Percentiles rank a stretch among this genome's conserved stretches.
Evolutionary conservation across 2,797 vertebrate genomes (phyloP).

Genomic region (Sebastes melanostomus): DNA sequence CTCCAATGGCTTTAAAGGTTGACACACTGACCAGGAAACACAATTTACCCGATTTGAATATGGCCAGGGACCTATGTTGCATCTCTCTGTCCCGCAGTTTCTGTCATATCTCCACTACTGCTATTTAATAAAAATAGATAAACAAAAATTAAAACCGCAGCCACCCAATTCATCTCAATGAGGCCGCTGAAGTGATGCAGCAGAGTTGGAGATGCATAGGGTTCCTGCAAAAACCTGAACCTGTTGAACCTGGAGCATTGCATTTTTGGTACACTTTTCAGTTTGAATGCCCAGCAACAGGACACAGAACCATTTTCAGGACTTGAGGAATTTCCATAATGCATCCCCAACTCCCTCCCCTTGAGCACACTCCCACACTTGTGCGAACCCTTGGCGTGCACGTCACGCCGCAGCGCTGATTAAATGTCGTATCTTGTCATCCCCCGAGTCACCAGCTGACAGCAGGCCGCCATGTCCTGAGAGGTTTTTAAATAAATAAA

Average conservation of each 20-base stretch:
- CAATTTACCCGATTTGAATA: background rate
- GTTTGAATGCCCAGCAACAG: no score
- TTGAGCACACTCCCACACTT: background rate
- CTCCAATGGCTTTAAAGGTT: no score
- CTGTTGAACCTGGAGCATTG: background rate
- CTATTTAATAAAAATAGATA: background rate
- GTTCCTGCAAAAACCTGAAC: background rate
- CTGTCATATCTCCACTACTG: no score
- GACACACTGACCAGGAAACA: background rate
- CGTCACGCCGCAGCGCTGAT: slow-evolving; percentile 11
- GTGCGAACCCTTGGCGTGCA: background rate
- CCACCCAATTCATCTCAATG: background rate
- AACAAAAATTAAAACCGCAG: background rate
- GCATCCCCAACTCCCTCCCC: background rate
- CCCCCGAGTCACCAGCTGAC: slow-evolving; percentile 41
- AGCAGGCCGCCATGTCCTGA: slow-evolving; percentile 50
- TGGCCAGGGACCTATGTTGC: background rate
- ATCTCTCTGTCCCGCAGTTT: background rate
- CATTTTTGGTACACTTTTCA: background rate
- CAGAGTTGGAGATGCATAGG: background rate
- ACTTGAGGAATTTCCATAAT: background rate
- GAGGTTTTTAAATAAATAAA: slow-evolving; percentile 56
- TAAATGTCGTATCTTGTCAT: slow-evolving; percentile 50
- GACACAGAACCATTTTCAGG: background rate
- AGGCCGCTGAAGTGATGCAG: background rate